These are phyloP conservation scores for Spea hammondii DNA, from an alignment of 2,797 vertebrate genomes.

Conservation along the genomic window DNA sequence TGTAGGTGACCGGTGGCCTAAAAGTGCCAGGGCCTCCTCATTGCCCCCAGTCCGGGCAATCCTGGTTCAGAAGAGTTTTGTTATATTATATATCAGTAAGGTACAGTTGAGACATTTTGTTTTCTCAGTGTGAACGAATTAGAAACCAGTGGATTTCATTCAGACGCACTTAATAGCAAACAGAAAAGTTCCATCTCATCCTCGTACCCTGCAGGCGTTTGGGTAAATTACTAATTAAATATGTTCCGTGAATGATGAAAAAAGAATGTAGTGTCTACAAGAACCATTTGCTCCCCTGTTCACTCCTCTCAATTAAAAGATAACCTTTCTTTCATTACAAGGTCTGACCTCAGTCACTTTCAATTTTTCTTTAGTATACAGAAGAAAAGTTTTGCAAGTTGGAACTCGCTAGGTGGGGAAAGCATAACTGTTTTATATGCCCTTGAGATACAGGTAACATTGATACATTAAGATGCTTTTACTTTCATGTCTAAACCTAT, in stretches of 20 bases:
- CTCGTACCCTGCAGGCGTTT: not conserved
- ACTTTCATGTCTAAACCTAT: constrained; percentile 58
- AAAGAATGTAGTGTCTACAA: constrained; percentile 24
- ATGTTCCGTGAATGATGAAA: not conserved
- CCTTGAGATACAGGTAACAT: constrained; percentile 67
- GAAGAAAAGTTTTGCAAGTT: constrained; percentile 61
- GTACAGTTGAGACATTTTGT: too few species aligned
- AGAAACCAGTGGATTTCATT: too few species aligned
- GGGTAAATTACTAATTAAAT: constrained; percentile 31
- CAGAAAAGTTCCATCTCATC: constrained; percentile 3
- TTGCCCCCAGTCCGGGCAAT: too few species aligned
- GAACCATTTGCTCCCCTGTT: constrained; percentile 1
- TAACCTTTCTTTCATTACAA: constrained; percentile 30
- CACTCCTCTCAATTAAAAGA: not conserved
- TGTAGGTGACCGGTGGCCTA: too few species aligned
- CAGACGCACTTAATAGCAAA: not conserved
- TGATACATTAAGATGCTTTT: constrained; percentile 65
- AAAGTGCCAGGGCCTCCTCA: too few species aligned
- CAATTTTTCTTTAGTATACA: constrained; percentile 46
- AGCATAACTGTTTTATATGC: constrained; percentile 69
- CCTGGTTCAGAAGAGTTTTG: too few species aligned
- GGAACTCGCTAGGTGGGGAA: constrained; percentile 59
- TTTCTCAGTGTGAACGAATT: too few species aligned
- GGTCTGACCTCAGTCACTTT: constrained; percentile 46
- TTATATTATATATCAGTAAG: too few species aligned